A percentile compares a stretch with the other conserved stretches of the same genome.
Conservation (phyloP, 2,888 invertebrate genomes). For the Griposia aprilina region DNA sequence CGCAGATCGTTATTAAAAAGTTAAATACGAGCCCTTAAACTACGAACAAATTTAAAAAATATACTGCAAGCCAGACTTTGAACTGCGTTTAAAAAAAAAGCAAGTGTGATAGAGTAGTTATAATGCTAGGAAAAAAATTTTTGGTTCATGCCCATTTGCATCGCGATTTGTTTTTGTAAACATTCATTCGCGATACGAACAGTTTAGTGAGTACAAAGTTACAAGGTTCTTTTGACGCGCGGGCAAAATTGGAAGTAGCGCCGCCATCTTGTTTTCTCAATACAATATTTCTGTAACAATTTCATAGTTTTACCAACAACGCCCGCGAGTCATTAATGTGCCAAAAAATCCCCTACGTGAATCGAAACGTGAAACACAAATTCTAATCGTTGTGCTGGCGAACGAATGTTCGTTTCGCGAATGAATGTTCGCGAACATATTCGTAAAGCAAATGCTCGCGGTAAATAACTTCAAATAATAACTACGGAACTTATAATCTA, state of each 20-base stretch:
- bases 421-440: not conserved
- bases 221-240: not conserved
- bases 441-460: not conserved
- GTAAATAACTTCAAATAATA: not conserved
- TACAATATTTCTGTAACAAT: not conserved
- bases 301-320: not conserved
- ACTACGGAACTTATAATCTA: conserved; percentile 25
- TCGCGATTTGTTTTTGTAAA: not conserved
- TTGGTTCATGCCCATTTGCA: too few relatives aligned
- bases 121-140: too few relatives aligned
- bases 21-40: too few relatives aligned
- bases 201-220: not conserved
- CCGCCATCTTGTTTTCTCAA: not conserved
- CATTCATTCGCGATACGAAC: too few relatives aligned
- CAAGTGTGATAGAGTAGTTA: too few relatives aligned
- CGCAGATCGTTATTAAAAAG: too few relatives aligned
- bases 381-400: too few relatives aligned
- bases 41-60: too few relatives aligned
- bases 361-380: not conserved
- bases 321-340: not conserved
- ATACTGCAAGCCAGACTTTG: too few relatives aligned
- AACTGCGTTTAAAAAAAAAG: too few relatives aligned
- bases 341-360: not conserved
- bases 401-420: not conserved
- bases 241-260: not conserved